Conservation (phyloP, 2,113 vertebrate species). For the Chinchilla lanigera region DNA sequence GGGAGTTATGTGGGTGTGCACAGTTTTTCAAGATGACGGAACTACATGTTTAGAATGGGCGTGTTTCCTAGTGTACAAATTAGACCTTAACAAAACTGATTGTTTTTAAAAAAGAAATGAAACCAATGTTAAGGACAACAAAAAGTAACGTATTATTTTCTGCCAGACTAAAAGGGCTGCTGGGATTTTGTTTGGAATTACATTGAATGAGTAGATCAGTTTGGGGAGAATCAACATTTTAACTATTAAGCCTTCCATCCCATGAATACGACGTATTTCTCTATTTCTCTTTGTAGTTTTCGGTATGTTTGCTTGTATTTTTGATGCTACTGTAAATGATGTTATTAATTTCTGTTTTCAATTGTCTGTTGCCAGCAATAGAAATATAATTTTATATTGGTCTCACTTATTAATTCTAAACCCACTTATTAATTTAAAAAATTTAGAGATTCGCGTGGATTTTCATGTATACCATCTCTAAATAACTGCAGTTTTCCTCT, state of each 20-base stretch:
- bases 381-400: not conserved
- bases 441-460: not conserved
- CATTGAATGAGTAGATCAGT: not conserved
- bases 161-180: not conserved
- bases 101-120: not conserved
- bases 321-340: not conserved
- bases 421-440: not conserved
- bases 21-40: too few species aligned
- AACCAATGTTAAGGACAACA: not conserved
- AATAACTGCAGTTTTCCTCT: not conserved
- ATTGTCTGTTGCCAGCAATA: not conserved
- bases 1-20: rapidly evolving
- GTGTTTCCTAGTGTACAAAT: not conserved
- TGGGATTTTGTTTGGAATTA: not conserved
- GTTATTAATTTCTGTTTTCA: not conserved
- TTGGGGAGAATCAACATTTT: not conserved
- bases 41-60: not conserved
- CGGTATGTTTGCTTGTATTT: not conserved
- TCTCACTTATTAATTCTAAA: not conserved
- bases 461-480: not conserved
- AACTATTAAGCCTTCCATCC: not conserved
- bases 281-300: not conserved
- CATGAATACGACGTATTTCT: not conserved
- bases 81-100: not conserved
- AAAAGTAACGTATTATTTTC: not conserved